Evolutionary conservation across 2,888 invertebrate genomes (phyloP).

Genomic region (Papilio protenor): DNA sequence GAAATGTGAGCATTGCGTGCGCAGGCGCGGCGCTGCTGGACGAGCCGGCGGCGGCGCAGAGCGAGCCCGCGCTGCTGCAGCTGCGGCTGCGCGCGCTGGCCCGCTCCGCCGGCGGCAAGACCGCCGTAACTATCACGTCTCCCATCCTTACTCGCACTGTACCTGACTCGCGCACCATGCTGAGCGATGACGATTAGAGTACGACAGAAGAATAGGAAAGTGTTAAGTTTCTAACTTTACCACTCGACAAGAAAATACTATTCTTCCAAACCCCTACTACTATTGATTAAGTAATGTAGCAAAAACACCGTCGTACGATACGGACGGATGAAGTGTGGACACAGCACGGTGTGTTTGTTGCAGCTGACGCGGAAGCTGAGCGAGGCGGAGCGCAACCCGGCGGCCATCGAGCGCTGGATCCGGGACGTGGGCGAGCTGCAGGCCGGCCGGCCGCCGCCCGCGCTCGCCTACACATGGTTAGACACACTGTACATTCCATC

Average conservation of each 20-base stretch:
- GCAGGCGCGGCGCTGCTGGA: conserved; percentile 91
- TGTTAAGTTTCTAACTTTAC: no score
- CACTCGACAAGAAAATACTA: no score
- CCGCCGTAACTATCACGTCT: conserved; percentile 63
- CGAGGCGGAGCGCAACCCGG: conserved; percentile 92
- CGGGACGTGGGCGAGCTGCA: conserved; percentile 97
- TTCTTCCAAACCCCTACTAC: no score
- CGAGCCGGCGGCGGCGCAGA: conserved; percentile 97
- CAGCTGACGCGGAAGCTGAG: conserved; percentile 91
- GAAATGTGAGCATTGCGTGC: neutral
- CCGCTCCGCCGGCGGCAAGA: conserved; percentile 73
- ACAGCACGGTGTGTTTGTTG: neutral
- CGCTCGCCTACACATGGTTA: conserved; percentile 91
- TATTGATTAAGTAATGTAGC: no score
- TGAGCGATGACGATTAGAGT: neutral
- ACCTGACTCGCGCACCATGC: neutral
- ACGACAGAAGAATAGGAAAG: neutral
- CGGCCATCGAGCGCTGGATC: conserved; percentile 98
- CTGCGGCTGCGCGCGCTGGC: conserved; percentile 92
- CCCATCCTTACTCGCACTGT: no score
- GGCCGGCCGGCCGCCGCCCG: conserved; percentile 93
- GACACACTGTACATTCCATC: conserved; percentile 45
- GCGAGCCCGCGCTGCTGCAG: conserved; percentile 96
- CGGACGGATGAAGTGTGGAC: neutral
- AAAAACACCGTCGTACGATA: no score